These are phyloP conservation scores for Pseudococcus viburni DNA, from an alignment of 2,888 invertebrate species.

Conservation along the genomic window DNA sequence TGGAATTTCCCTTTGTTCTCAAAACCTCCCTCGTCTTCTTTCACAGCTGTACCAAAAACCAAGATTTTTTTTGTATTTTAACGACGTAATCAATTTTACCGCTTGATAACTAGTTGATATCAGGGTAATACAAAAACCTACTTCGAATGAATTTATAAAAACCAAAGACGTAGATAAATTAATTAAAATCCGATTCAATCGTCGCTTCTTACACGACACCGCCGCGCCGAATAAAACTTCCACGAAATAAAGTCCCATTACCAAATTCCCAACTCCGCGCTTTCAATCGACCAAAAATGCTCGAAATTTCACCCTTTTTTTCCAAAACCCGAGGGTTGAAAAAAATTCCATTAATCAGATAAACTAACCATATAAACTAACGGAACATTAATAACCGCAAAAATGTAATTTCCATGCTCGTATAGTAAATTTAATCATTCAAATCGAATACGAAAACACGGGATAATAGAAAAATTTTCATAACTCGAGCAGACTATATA, in stretches of 20 bases:
- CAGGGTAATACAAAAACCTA: neutral
- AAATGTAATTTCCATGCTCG: slow-evolving; percentile 35
- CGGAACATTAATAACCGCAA: slow-evolving; percentile 32
- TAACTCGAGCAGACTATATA: neutral
- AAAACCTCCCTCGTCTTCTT: too few relatives aligned
- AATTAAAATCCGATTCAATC: neutral
- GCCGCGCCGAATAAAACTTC: neutral
- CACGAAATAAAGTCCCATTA: neutral
- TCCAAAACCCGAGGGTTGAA: neutral
- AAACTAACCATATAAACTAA: slow-evolving; percentile 8
- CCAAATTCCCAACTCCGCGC: neutral
- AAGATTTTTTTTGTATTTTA: neutral
- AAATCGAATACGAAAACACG: slow-evolving; percentile 27
- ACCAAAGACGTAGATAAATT: neutral
- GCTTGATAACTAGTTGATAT: neutral
- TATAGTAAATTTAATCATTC: slow-evolving; percentile 40
- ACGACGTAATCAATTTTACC: neutral
- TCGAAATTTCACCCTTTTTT: neutral
- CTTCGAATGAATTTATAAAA: neutral
- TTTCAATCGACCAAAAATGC: neutral
- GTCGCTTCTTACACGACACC: neutral
- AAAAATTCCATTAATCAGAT: slow-evolving; percentile 21
- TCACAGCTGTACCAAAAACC: too few relatives aligned
- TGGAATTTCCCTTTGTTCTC: too few relatives aligned
- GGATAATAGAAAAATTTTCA: slow-evolving; percentile 15